These are phyloP conservation scores for Prolemur simus DNA, from an alignment of 2,113 vertebrate species.

Conservation along the genomic window DNA sequence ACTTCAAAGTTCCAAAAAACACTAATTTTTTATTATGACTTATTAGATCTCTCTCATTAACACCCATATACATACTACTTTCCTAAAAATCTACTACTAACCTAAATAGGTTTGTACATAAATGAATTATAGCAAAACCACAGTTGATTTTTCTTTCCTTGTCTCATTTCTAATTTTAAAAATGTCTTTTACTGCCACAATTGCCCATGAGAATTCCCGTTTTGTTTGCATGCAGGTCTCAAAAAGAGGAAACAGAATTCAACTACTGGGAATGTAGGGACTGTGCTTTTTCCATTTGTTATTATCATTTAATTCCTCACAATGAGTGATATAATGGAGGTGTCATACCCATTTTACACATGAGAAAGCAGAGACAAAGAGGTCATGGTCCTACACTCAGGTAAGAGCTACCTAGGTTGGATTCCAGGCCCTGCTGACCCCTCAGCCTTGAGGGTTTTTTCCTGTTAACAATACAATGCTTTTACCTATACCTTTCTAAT, in stretches of 20 bases:
- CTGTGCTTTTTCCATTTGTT: not conserved
- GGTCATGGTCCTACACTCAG: not conserved
- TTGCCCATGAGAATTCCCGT: not conserved
- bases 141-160: not conserved
- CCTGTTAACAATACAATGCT: not conserved
- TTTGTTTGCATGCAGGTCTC: not conserved
- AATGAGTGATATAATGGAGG: not conserved
- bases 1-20: not conserved
- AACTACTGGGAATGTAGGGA: not conserved
- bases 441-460: not conserved
- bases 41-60: not conserved
- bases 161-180: conserved; percentile 10
- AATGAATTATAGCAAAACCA: not conserved
- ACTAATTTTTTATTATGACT: not conserved
- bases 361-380: not conserved
- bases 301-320: not conserved
- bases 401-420: not conserved
- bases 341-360: not conserved
- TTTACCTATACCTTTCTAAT: not conserved
- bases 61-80: not conserved
- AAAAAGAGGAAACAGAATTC: not conserved
- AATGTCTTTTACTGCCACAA: not conserved
- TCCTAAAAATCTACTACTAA: not conserved
- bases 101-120: not conserved
- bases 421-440: not conserved